Evolutionary conservation across 2,888 invertebrate genomes (phyloP).

Genomic region (Drosophila limbata): DNA sequence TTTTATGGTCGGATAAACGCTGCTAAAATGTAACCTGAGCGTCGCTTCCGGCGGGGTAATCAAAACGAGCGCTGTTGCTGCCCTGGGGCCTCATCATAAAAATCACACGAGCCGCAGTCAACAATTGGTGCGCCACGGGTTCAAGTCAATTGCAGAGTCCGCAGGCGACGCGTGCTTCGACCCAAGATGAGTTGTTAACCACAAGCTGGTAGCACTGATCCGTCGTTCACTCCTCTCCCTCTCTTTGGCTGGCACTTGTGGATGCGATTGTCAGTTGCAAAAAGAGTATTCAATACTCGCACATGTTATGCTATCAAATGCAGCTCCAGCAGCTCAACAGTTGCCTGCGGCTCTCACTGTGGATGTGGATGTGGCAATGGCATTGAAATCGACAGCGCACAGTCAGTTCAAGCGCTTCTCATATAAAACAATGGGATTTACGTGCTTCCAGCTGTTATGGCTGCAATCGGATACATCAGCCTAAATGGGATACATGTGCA

Average conservation of each 20-base stretch:
- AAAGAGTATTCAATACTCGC: conserved; percentile 47
- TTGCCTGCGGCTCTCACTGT: conserved; percentile 35
- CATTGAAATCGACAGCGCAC: conserved; percentile 66
- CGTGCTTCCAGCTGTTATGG: conserved; percentile 74
- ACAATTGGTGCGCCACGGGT: conserved; percentile 74
- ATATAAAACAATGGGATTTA: conserved; percentile 75
- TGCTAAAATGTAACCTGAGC: conserved; percentile 71
- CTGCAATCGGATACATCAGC: conserved; percentile 75
- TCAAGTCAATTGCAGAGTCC: conserved; percentile 72
- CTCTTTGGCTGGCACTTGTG: conserved; percentile 6
- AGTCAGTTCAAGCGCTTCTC: conserved; percentile 58
- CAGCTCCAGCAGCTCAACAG: conserved; percentile 33
- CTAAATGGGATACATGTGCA: conserved; percentile 57
- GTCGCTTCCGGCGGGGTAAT: conserved; percentile 70
- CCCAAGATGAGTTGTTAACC: conserved; percentile 54
- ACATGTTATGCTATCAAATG: conserved; percentile 48
- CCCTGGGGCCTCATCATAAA: conserved; percentile 69
- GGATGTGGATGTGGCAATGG: conserved; percentile 29
- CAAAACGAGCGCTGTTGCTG: conserved; percentile 53
- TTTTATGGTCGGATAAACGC: conserved; percentile 67
- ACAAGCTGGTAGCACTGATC: conserved; percentile 43
- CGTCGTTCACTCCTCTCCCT: conserved; percentile 21
- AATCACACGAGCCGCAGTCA: conserved; percentile 70
- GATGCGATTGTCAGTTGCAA: conserved; percentile 65
- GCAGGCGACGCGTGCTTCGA: conserved; percentile 43